Evolutionary conservation across 2,113 vertebrate species (phyloP).

Genomic region (Toxostoma redivivum): DNA sequence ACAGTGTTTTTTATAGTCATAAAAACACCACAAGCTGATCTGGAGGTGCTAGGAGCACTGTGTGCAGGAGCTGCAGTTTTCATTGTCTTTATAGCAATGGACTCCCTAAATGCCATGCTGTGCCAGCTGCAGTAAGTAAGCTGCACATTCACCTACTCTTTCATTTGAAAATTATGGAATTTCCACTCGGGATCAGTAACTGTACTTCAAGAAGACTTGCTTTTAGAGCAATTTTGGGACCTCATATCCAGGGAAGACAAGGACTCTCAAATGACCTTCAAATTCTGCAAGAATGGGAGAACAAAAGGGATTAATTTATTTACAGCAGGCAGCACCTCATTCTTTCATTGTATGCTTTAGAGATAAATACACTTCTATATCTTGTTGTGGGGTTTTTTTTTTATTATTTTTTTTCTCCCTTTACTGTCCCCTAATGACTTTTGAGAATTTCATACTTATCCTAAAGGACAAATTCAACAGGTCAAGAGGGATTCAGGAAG

Average conservation of each 20-base stretch:
- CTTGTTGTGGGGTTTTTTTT: not conserved
- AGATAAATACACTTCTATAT: not conserved
- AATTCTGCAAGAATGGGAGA: not conserved
- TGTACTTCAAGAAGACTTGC: not conserved
- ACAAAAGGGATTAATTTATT: not conserved
- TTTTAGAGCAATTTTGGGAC: not conserved
- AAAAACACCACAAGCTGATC: not conserved
- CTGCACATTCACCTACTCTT: not conserved
- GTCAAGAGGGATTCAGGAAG: not conserved
- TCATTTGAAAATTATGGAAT: not conserved
- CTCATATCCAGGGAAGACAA: not conserved
- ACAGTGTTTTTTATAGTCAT: not conserved
- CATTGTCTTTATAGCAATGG: not conserved
- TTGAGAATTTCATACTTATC: not conserved
- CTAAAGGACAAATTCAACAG: not conserved
- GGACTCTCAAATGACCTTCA: not conserved
- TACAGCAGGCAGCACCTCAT: not conserved
- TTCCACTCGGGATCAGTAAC: not conserved
- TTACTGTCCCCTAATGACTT: not conserved
- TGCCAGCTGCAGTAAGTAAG: not conserved
- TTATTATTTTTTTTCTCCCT: rapidly evolving
- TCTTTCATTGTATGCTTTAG: not conserved
- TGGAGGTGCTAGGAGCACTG: not conserved
- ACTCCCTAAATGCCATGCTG: not conserved
- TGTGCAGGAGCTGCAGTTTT: not conserved